These are phyloP conservation scores for Pyralis farinalis DNA, from an alignment of 2,888 invertebrate genomes.

Conservation along the genomic window DNA sequence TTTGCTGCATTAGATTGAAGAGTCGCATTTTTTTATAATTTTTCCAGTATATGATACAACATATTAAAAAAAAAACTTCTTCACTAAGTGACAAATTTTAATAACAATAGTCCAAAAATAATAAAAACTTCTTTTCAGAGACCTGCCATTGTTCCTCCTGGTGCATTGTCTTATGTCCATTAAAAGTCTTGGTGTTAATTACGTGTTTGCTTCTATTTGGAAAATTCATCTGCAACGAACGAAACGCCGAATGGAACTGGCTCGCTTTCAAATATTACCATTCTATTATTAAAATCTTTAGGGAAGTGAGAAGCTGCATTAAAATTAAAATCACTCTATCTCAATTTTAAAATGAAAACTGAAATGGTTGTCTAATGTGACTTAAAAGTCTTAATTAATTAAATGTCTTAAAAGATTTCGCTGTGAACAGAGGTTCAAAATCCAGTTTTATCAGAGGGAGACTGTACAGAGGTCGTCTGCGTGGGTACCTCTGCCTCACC, in stretches of 20 bases:
- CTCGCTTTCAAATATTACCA: background rate
- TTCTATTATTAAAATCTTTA: background rate
- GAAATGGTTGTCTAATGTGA: no score
- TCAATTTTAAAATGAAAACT: no score
- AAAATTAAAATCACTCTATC: background rate
- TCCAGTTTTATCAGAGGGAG: no score
- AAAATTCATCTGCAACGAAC: background rate
- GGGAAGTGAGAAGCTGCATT: background rate
- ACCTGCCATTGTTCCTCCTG: conserved; percentile 7
- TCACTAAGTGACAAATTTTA: background rate
- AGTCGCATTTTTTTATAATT: no score
- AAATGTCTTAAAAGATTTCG: no score
- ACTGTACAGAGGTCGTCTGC: no score
- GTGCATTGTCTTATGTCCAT: conserved; percentile 25
- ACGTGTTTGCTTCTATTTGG: conserved; percentile 16
- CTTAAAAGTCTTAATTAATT: no score
- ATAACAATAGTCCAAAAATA: background rate
- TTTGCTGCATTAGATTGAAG: no score
- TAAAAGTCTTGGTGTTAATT: conserved; percentile 22
- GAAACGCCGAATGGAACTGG: background rate
- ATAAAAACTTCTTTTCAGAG: background rate
- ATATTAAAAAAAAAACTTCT: no score
- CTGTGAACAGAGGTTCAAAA: no score
- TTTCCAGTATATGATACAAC: no score
- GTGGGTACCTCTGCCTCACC: no score